These are phyloP conservation scores for Caenorhabditis macrosperma DNA, from an alignment of 2,888 invertebrate species.

Conservation along the genomic window DNA sequence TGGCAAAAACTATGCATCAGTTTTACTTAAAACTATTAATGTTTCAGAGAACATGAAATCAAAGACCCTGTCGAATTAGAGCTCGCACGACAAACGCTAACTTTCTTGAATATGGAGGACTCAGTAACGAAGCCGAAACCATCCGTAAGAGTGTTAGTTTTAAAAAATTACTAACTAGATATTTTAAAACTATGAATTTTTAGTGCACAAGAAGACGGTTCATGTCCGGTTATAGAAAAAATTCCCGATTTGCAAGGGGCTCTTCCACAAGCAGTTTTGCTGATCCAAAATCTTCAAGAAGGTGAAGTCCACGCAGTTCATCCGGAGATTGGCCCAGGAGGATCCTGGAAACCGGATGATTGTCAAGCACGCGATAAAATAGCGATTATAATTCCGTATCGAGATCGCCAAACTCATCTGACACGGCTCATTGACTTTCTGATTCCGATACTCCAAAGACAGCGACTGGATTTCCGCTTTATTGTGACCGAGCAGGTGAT, in stretches of 20 bases:
- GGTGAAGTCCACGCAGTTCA: constrained; percentile 69
- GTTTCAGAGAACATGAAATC: constrained; percentile 24
- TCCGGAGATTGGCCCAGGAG: constrained; percentile 76
- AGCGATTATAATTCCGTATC: constrained; percentile 80
- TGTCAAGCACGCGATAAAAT: constrained; percentile 76
- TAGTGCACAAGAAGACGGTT: constrained; percentile 57
- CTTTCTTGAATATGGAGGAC: constrained; percentile 59
- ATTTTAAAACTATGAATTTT: not conserved
- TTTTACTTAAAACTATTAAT: too few relatives aligned
- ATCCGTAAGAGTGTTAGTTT: constrained; percentile 35
- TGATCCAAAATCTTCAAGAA: constrained; percentile 77
- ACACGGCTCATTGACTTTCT: constrained; percentile 79
- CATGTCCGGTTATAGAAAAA: constrained; percentile 62
- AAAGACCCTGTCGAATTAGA: constrained; percentile 56
- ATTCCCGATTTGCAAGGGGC: constrained; percentile 66
- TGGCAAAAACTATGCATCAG: too few relatives aligned
- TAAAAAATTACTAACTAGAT: not conserved
- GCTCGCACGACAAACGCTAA: constrained; percentile 58
- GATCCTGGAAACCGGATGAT: constrained; percentile 78
- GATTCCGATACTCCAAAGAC: constrained; percentile 79
- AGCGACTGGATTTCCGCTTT: constrained; percentile 80
- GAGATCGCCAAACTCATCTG: constrained; percentile 80
- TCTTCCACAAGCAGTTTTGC: constrained; percentile 73
- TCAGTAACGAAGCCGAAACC: constrained; percentile 35
- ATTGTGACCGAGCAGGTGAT: constrained; percentile 80